These are phyloP conservation scores for Sclerodermus sp. DNA, from an alignment of 2,888 invertebrate species.

Conservation along the genomic window DNA sequence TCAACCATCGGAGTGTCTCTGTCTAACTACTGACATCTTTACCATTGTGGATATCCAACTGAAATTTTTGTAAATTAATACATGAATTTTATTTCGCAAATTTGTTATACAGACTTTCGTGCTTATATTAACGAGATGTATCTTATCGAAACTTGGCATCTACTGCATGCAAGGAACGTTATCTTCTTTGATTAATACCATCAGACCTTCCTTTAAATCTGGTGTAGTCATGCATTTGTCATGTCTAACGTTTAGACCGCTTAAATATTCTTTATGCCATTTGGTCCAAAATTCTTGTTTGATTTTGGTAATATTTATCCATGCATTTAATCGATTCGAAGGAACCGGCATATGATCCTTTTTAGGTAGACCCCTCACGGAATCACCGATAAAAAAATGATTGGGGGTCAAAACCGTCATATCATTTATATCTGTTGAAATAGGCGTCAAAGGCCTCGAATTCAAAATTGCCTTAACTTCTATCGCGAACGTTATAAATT, in stretches of 20 bases:
- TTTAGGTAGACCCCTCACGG: background rate
- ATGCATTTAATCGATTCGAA: background rate
- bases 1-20: too few species aligned
- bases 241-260: background rate
- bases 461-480: slow-evolving; percentile 13
- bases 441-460: slow-evolving; percentile 3
- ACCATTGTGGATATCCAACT: too few species aligned
- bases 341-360: background rate
- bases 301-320: background rate
- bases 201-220: background rate
- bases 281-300: slow-evolving; percentile 8
- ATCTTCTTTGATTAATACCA: background rate
- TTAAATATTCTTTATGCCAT: slow-evolving; percentile 8
- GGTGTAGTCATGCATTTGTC: background rate
- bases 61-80: too few species aligned
- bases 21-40: too few species aligned
- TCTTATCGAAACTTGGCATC: too few species aligned
- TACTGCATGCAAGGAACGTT: background rate
- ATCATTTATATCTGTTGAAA: slow-evolving; percentile 3
- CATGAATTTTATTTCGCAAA: too few species aligned
- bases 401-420: slow-evolving; percentile 1
- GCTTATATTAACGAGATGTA: too few species aligned
- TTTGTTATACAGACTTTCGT: too few species aligned
- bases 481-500: slow-evolving; percentile 2
- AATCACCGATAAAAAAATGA: slow-evolving; percentile 7